Conservation (phyloP, 2,113 vertebrate species). For the Melanocharis versteri region DNA sequence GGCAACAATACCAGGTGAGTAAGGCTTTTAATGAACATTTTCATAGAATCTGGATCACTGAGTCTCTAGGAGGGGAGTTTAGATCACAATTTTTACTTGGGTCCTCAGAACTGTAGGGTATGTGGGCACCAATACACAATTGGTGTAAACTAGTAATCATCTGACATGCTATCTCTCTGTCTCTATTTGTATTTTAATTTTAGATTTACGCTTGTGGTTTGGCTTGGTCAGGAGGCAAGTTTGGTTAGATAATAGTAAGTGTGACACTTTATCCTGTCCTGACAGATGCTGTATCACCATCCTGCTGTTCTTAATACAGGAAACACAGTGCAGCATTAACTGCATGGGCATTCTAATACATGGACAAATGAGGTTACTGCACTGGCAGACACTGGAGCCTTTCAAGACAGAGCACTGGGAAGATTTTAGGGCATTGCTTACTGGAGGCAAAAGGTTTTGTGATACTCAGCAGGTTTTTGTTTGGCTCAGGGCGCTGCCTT, state of each 20-base stretch:
- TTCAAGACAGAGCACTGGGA: background rate
- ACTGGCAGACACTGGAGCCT: background rate
- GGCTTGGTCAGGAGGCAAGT: background rate
- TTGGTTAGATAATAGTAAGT: background rate
- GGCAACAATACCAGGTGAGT: background rate
- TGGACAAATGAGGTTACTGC: background rate
- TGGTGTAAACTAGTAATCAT: background rate
- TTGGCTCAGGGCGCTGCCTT: background rate
- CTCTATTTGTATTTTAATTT: background rate
- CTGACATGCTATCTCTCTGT: background rate
- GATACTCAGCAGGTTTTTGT: conserved; percentile 7
- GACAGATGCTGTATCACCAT: background rate
- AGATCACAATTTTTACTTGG: background rate
- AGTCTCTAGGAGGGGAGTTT: background rate
- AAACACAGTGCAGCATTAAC: background rate
- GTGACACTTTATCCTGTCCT: background rate
- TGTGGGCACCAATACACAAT: background rate
- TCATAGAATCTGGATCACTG: background rate
- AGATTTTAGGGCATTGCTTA: background rate
- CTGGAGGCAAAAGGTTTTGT: background rate
- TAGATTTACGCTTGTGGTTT: background rate
- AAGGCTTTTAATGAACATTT: background rate
- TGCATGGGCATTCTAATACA: background rate
- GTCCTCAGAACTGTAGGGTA: background rate
- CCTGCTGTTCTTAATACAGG: background rate